Conservation (phyloP, 2,888 invertebrate genomes). For the Ectobius pallidus region DNA sequence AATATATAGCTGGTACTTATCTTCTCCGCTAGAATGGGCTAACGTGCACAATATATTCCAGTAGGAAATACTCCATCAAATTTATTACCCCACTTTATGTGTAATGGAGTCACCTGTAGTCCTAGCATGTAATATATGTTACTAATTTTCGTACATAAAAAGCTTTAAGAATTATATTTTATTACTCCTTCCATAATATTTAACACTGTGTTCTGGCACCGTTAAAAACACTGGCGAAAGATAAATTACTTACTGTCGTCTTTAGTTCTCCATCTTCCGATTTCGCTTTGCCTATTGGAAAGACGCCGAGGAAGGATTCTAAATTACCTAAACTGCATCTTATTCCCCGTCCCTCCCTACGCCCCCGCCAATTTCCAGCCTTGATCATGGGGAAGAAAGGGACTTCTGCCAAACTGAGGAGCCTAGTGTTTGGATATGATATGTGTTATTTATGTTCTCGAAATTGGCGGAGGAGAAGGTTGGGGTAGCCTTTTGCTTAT, state of each 20-base stretch:
- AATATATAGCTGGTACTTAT: too few relatives aligned
- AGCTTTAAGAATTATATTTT: too few relatives aligned
- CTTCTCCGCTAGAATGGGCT: too few relatives aligned
- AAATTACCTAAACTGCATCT: neutral
- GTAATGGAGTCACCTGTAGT: too few relatives aligned
- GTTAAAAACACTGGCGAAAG: neutral
- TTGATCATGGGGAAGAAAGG: neutral
- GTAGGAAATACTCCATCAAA: too few relatives aligned
- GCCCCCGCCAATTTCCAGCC: neutral
- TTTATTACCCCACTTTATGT: too few relatives aligned
- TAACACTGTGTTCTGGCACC: neutral
- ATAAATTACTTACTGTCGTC: too few relatives aligned
- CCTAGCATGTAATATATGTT: too few relatives aligned
- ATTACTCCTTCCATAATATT: neutral
- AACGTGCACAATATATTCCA: too few relatives aligned
- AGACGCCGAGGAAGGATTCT: conserved; percentile 4
- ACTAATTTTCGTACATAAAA: too few relatives aligned
- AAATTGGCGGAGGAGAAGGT: neutral
- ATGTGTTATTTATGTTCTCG: neutral
- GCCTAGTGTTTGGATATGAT: neutral
- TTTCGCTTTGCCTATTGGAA: conserved; percentile 4
- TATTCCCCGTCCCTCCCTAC: neutral
- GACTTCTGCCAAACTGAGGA: neutral
- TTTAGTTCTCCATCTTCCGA: neutral
- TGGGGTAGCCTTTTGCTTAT: too few relatives aligned